Base-by-base conservation (phyloP, 2,797 vertebrate genomes). In the Numenius phaeopus region DNA sequence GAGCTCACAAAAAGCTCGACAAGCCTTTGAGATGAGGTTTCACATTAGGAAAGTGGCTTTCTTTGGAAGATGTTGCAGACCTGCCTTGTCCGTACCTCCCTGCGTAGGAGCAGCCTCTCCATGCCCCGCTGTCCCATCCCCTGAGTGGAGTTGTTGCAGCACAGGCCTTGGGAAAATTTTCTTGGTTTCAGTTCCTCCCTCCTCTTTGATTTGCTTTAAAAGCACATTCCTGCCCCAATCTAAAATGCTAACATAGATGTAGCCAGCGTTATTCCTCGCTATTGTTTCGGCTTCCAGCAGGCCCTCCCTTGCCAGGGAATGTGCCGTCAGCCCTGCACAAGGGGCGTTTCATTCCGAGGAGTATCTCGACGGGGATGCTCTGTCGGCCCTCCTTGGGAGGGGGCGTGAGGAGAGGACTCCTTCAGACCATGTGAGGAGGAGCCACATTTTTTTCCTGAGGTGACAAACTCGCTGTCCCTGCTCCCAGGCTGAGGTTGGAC, bases 181-280 rank as follows among this genome's bases (percentile, higher is more conserved):
- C 85, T 65, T 65, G 27, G 18, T 83, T 94, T 72, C 73, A 42
- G 10, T 67, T 89, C 40, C 76, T 78, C 94, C 70, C 58, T 92
- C 29, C 52, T 78, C 76, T 94, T 82, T 75, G 23, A 87, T 90
- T 94, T 85, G 73, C 73, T 94, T 90, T 71, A 46, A 92, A 87
- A 87, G 62, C 59, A 79, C 66, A 42, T 79, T 89, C 71, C 78
- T 72, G 37, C 50, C 66, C 46, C 0, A 8, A 65, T 44, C 54
- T 80, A 50, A 87, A 94, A 76, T 10, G 50, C 67, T 70, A 81
- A 87, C 52, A 44, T 11, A 67, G 89, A 23, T 46, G 32, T 0
- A 76, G 77, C 34, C 89, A 83, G 84, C 1, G 0, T 82, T 39
- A 87, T 34, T 89, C 62, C 89, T 87, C 46, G 58, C 78, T 69